Conservation (phyloP, 2,113 vertebrate genomes). For the Turdus rufiventris region DNA sequence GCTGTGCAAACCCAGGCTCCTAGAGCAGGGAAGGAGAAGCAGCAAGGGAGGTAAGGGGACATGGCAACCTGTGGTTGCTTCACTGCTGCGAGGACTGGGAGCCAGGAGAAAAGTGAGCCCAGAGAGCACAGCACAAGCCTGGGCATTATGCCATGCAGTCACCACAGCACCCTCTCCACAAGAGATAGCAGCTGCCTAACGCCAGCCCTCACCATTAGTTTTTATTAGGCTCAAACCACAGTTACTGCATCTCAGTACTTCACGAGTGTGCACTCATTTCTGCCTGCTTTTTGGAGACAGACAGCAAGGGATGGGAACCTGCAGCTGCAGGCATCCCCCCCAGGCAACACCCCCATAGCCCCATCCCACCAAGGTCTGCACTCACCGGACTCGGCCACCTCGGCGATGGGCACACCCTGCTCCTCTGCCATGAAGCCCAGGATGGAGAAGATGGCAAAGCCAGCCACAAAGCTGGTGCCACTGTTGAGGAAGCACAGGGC, state of each 20-base stretch:
- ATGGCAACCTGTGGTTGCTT: neutral
- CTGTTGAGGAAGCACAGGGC: conserved; percentile 92
- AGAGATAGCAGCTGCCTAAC: neutral
- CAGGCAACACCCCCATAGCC: neutral
- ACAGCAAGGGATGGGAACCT: neutral
- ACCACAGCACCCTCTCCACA: neutral
- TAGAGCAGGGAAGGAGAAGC: neutral
- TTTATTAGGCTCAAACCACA: neutral
- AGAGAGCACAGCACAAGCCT: neutral
- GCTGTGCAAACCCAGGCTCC: neutral
- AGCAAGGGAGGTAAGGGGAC: neutral
- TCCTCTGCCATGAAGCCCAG: conserved; percentile 95
- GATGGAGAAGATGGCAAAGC: conserved; percentile 96
- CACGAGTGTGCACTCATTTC: neutral
- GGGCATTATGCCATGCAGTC: neutral
- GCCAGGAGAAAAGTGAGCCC: neutral
- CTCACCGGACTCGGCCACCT: conserved; percentile 93
- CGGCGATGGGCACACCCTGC: conserved; percentile 89
- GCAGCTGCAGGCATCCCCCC: neutral
- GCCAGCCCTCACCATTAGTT: neutral
- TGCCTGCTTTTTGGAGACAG: neutral
- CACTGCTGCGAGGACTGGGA: fast-evolving
- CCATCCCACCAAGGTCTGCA: neutral
- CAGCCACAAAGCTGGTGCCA: conserved; percentile 90
- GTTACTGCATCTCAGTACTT: neutral